Base-by-base conservation (phyloP, 2,797 vertebrate species). In the Danio albolineatus region DNA sequence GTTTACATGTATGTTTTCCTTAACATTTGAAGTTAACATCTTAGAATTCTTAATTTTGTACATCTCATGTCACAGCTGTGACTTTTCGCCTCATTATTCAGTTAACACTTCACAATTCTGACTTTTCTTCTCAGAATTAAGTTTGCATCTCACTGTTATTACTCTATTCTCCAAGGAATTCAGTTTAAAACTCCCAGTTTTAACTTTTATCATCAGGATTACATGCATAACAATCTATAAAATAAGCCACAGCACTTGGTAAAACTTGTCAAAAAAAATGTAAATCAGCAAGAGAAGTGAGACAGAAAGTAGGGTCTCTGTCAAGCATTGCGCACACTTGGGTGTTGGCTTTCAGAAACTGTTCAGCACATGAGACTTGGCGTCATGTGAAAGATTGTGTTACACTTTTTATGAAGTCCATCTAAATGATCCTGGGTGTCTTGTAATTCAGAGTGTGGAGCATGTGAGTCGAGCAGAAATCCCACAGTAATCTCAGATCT, bases 401-500 rank as follows among this genome's bases (percentile, higher is more conserved):
- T 21, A 36, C 8, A 4, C 51, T 16, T 56, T 39, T 57, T 10
- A 43, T 28, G 13, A n/a, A n/a, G 14, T 73, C 10, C 5, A 39
- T 38, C 62, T 74, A 2, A 51, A 60, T 39, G 39, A 53, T 62
- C 57, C 16, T 9, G 44, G 46, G 36, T 19, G 43, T 54, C 3
- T 74, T 39, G 16, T 48, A 49, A 61, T 38, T 14, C 59, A 38
- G 28, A 38, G 21, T 19, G 36, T 44, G 10, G 39, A 75, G 72
- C 57, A 39, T 60, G 71, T 60, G 71, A 74, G 60, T 60, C 43
- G 43, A 48, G 17, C 44, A 16, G 56, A 62, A 36, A 62, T 74
- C 36, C 17, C 74, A 53, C 44, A 49, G 57, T 43, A 69, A 54
- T 81, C 65, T 61, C 65, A 38, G 6, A 57, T 53, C 41, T 14